Evolutionary conservation across 2,888 invertebrate species (phyloP).

Genomic region (Leptinotarsa juncta): DNA sequence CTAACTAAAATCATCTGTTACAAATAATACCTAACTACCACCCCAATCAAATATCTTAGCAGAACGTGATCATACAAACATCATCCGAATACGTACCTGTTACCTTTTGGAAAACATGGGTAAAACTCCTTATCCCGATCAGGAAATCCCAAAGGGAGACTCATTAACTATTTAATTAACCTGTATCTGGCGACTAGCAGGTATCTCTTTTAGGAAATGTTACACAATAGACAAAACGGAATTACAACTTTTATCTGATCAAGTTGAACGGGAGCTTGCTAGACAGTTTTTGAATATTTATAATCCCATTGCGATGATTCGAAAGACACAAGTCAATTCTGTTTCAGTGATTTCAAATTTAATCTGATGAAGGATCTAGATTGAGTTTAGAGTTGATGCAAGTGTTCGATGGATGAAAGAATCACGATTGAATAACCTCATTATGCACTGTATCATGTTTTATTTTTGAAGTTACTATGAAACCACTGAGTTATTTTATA

Average conservation of each 20-base stretch:
- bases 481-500: no score
- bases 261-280: background rate
- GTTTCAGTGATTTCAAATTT: background rate
- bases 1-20: slow-evolving; percentile 1
- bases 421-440: no score
- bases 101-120: slow-evolving; percentile 18
- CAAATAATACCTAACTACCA: background rate
- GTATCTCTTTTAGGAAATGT: slow-evolving; percentile 17
- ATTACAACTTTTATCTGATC: slow-evolving; percentile 10
- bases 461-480: no score
- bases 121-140: slow-evolving; percentile 1
- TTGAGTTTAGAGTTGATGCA: background rate
- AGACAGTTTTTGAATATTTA: background rate
- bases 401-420: background rate
- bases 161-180: slow-evolving; percentile 10
- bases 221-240: slow-evolving; percentile 12
- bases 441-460: no score
- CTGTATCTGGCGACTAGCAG: background rate
- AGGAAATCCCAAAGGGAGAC: slow-evolving; percentile 15
- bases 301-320: slow-evolving; percentile 5
- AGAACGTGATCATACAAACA: slow-evolving; percentile 16
- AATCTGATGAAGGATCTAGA: background rate
- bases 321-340: slow-evolving; percentile 20
- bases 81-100: slow-evolving; percentile 7
- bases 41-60: slow-evolving; percentile 7